Evolutionary conservation across 1,140 invertebrate species (phyloP).

Genomic region (Rhagoletis zephyria): DNA sequence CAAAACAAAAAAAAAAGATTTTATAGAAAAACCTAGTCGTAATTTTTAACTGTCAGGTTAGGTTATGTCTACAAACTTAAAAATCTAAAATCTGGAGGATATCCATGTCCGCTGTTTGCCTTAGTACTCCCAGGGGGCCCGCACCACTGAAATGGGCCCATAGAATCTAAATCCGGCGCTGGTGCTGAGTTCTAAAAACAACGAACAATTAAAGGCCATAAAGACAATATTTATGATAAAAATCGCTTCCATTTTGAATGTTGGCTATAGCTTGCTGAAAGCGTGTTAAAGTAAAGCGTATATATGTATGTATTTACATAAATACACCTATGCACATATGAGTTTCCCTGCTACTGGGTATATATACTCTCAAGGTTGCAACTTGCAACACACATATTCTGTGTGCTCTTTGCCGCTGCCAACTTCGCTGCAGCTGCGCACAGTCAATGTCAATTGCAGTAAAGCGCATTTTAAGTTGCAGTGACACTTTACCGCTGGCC

Average conservation of each 20-base stretch:
- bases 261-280: background rate
- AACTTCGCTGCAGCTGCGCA: background rate
- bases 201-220: background rate
- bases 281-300: background rate
- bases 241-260: background rate
- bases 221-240: too few species aligned
- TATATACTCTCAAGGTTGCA: background rate
- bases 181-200: background rate
- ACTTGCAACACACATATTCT: background rate
- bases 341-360: background rate
- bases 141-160: too few species aligned
- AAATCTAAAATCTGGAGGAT: too few species aligned
- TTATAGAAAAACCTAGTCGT: too few species aligned
- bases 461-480: conserved; percentile 48
- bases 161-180: too few species aligned
- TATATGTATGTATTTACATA: background rate
- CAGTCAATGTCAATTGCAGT: conserved; percentile 45
- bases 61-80: too few species aligned
- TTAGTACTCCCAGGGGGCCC: too few species aligned
- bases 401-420: background rate
- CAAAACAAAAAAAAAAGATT: too few species aligned
- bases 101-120: too few species aligned
- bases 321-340: background rate
- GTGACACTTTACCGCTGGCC: conserved; percentile 25
- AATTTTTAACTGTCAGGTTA: too few species aligned